Conservation (phyloP, 2,113 vertebrate species). For the Callionymus lyra region DNA sequence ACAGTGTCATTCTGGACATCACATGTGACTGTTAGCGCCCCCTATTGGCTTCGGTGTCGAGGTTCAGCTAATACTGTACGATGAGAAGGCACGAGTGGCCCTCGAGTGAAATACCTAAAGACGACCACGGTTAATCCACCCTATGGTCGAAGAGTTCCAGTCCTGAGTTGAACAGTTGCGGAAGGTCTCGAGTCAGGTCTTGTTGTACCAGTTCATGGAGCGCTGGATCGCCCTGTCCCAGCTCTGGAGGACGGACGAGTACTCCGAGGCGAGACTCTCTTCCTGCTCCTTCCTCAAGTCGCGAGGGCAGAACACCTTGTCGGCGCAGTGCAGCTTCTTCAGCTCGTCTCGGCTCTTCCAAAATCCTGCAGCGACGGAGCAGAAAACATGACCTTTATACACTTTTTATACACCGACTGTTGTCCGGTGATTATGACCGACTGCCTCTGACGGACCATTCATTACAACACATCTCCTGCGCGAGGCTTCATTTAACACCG, state of each 20-base stretch:
- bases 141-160: too few relatives aligned
- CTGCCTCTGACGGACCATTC: constrained; percentile 2
- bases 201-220: constrained; percentile 82
- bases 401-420: background rate
- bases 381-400: background rate
- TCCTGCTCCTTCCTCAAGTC: constrained; percentile 18
- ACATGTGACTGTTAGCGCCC: too few relatives aligned
- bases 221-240: constrained; percentile 79
- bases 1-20: too few relatives aligned
- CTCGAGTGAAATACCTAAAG: too few relatives aligned
- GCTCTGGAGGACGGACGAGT: constrained; percentile 66
- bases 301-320: constrained; percentile 71
- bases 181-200: constrained; percentile 33
- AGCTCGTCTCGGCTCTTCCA: constrained; percentile 83
- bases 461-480: constrained; percentile 1
- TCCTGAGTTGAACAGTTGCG: too few relatives aligned
- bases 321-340: constrained; percentile 72
- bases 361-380: constrained; percentile 67
- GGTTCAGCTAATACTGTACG: too few relatives aligned
- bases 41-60: too few relatives aligned
- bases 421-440: constrained; percentile 5
- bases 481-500: constrained; percentile 7
- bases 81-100: too few relatives aligned
- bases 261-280: constrained; percentile 39
- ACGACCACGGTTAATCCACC: too few relatives aligned